These are phyloP conservation scores for Macquaria ambigua DNA, from an alignment of 2,113 vertebrate species.

Conservation along the genomic window DNA sequence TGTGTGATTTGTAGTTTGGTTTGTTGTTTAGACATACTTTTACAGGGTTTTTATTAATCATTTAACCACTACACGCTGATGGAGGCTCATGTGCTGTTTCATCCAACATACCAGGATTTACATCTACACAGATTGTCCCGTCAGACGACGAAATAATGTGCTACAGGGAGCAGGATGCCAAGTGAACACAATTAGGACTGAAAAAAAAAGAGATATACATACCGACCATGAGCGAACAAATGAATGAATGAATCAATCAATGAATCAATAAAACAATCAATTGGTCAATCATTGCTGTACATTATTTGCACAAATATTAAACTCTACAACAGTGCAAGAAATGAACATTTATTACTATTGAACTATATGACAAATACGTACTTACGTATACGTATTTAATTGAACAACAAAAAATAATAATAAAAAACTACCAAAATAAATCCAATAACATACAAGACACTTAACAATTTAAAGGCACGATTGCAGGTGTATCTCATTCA, in stretches of 20 bases:
- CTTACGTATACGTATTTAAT: no score
- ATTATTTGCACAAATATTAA: background rate
- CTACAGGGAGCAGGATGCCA: background rate
- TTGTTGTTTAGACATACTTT: background rate
- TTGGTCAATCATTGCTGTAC: background rate
- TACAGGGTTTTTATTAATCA: background rate
- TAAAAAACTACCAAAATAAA: background rate
- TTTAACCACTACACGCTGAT: constrained; percentile 4
- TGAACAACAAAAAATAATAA: background rate
- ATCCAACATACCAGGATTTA: constrained; percentile 41
- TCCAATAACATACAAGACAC: background rate
- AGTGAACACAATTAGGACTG: constrained; percentile 1
- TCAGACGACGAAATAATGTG: constrained; percentile 12
- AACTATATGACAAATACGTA: background rate
- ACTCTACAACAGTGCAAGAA: background rate
- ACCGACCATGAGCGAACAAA: background rate
- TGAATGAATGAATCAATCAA: background rate
- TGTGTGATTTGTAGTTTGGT: background rate
- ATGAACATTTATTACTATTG: background rate
- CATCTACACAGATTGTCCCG: constrained; percentile 40
- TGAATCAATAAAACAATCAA: background rate
- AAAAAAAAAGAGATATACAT: background rate
- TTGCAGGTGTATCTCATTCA: background rate
- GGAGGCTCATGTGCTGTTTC: constrained; percentile 62
- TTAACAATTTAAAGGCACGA: background rate